A percentile compares a stretch with the other conserved stretches of the same genome.
These are phyloP conservation scores for Ptychodera flava DNA, from an alignment of 35 echinoderm and acorn worm genomes.

Conservation along the genomic window DNA sequence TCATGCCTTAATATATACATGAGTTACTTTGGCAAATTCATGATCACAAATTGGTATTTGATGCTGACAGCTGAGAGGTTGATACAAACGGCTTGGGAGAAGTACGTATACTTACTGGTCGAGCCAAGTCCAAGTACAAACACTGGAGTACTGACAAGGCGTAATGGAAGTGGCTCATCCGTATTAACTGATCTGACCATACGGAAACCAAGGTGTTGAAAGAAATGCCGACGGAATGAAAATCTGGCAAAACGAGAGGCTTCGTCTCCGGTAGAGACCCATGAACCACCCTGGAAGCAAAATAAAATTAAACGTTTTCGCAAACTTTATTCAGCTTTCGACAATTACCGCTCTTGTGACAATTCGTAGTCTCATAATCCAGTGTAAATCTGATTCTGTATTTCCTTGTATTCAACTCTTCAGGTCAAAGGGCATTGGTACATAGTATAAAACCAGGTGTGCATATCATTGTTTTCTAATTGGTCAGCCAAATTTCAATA, in stretches of 20 bases:
- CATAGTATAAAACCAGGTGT: too few species aligned
- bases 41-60: too few species aligned
- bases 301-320: too few species aligned
- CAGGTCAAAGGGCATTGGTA: too few species aligned
- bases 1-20: not conserved
- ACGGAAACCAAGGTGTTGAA: slow-evolving; percentile 82
- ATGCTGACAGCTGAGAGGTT: too few species aligned
- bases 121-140: not conserved
- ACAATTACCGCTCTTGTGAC: too few species aligned
- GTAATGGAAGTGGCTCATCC: slow-evolving; percentile 23
- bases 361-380: too few species aligned
- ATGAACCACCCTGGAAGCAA: slow-evolving; percentile 63
- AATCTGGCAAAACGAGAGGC: slow-evolving; percentile 60
- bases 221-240: slow-evolving; percentile 82
- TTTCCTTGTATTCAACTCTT: too few species aligned
- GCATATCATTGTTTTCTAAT: too few species aligned
- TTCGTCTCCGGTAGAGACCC: slow-evolving; percentile 65
- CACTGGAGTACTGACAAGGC: slow-evolving; percentile 20
- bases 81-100: not conserved
- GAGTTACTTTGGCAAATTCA: slow-evolving; percentile 6
- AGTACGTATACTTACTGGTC: not conserved
- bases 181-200: slow-evolving; percentile 30
- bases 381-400: too few species aligned
- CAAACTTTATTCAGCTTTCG: too few species aligned
- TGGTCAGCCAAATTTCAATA: too few species aligned